Percentiles rank a stretch among this genome's conserved stretches.
phyloP scores from a whole-genome alignment of 1,140 invertebrate genomes.

The Calephelis virginiensis region DNA sequence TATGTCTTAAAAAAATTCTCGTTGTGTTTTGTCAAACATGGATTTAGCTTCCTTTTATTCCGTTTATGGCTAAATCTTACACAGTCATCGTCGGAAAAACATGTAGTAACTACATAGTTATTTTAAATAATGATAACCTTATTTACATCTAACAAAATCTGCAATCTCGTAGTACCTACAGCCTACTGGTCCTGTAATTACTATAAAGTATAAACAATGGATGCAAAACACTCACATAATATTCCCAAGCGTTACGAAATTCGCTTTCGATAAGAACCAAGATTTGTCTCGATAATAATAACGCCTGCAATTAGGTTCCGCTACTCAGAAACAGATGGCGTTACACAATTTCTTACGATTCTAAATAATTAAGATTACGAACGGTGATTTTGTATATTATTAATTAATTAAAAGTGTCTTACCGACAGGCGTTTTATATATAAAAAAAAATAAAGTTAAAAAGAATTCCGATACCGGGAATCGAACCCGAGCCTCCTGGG shows the following conservation, averaged over 20 bases:
- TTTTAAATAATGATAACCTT: no score
- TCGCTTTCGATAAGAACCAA: conserved; percentile 34
- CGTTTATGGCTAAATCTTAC: no score
- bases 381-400: no score
- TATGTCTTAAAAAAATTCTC: no score
- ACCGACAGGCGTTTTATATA: background rate
- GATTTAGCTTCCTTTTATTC: no score
- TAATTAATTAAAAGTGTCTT: no score
- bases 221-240: conserved; percentile 3
- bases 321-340: conserved; percentile 43
- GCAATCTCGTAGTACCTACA: background rate
- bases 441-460: conserved; percentile 24
- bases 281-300: no score
- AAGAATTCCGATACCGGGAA: conserved; percentile 54
- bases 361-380: background rate
- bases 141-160: background rate
- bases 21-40: no score
- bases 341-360: conserved; percentile 27
- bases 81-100: no score
- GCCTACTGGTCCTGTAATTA: no score
- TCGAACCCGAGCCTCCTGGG: conserved; percentile 54
- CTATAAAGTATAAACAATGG: conserved; percentile 28
- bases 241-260: conserved; percentile 23
- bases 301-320: conserved; percentile 33
- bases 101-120: no score